phyloP scores from a whole-genome alignment of 2,888 invertebrate species.

The Eupithecia subumbrata region DNA sequence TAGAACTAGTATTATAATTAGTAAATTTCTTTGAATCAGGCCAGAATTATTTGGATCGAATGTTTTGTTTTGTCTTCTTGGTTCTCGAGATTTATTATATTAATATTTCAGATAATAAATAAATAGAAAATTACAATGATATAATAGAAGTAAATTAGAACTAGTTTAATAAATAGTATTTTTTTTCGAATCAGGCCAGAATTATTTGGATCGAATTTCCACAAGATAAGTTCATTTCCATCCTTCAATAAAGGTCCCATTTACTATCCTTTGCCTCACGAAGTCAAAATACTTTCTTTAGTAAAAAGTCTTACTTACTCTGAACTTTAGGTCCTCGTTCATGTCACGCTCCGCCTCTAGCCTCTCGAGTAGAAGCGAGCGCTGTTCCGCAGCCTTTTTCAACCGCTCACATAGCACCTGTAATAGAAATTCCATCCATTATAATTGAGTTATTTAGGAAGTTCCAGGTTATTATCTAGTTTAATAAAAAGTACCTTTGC shows the following conservation, averaged over 20 bases:
- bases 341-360: constrained; percentile 90
- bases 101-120: neutral
- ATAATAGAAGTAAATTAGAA: too few relatives aligned
- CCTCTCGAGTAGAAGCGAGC: constrained; percentile 86
- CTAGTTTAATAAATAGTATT: too few relatives aligned
- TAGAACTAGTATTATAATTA: too few relatives aligned
- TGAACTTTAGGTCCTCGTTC: constrained; percentile 92
- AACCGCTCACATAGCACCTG: constrained; percentile 90
- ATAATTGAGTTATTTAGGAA: neutral
- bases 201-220: neutral
- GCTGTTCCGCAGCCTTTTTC: constrained; percentile 87
- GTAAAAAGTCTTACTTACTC: constrained; percentile 83
- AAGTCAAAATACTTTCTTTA: neutral
- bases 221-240: neutral
- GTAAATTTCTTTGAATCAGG: too few relatives aligned
- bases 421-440: constrained; percentile 49
- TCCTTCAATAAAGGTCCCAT: neutral
- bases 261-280: neutral
- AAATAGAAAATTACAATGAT: too few relatives aligned
- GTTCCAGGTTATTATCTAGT: too few relatives aligned
- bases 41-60: too few relatives aligned
- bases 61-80: too few relatives aligned
- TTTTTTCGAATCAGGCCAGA: neutral
- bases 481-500: too few relatives aligned
- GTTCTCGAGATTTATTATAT: neutral